Conservation (phyloP, 1,140 invertebrate species). For the Trichomalopsis sarcophagae region DNA sequence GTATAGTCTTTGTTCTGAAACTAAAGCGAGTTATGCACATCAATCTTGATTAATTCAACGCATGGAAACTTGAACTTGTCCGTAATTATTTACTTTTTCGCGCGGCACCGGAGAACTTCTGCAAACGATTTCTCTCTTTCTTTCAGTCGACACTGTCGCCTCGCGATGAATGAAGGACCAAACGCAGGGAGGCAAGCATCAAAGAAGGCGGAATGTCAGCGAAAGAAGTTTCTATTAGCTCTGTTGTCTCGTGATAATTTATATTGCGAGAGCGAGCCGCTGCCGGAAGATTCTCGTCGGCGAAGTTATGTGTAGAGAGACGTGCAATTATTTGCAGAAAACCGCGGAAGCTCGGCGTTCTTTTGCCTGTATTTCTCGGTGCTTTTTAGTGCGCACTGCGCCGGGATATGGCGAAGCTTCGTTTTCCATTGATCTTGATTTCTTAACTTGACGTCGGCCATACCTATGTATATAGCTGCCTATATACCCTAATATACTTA, state of each 20-base stretch:
- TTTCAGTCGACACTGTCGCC: not conserved
- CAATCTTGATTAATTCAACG: slow-evolving; percentile 53
- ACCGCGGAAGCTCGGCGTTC: not conserved
- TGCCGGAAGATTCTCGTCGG: slow-evolving; percentile 7
- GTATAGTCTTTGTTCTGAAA: no score
- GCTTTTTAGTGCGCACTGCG: not conserved
- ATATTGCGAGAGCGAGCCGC: slow-evolving; percentile 14
- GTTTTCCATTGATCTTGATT: not conserved
- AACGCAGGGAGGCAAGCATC: not conserved
- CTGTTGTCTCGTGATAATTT: slow-evolving; percentile 36
- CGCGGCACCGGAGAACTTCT: not conserved
- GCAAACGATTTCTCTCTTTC: not conserved
- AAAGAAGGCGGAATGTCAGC: slow-evolving; percentile 5
- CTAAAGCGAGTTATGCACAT: slow-evolving; percentile 13
- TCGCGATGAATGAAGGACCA: not conserved
- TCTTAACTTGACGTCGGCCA: not conserved
- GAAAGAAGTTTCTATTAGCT: slow-evolving; percentile 41
- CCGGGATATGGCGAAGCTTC: not conserved
- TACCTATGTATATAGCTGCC: not conserved
- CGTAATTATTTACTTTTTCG: slow-evolving; percentile 22
- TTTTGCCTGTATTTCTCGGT: not conserved
- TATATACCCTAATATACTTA: not conserved
- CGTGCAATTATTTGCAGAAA: not conserved
- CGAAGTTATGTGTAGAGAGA: not conserved
- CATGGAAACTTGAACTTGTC: slow-evolving; percentile 27